Evolutionary conservation across 2,888 invertebrate genomes (phyloP), one percentile per base, ranked within the genome.

Genomic region (Drosophila picticornis): DNA sequence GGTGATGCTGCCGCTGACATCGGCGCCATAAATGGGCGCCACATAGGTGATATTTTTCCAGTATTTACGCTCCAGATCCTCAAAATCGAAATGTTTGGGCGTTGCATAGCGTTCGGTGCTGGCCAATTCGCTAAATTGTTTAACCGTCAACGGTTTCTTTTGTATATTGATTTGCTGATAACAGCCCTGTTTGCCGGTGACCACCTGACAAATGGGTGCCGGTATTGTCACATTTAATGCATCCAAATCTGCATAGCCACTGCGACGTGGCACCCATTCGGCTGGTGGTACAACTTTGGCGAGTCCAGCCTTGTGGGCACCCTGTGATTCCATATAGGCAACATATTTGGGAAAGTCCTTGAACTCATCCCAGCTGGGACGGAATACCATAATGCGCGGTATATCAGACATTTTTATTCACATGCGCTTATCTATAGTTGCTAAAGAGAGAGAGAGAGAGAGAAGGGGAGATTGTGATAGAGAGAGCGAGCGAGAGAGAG

Each of bases 41-140:
- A 97, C 97, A 92, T 98, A 98, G 0, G 98, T 97, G 7, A 99
- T 97, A 93, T 99, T 99, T 91, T 98, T 98, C 99, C 99, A 99
- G 93, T 99, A 99, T 91, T 98, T 98, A 55, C 99, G 94, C 92
- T 98, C 98, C 66, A 98, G 94, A 93, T 98, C 98, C 84, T 98
- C 98, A 91, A 95, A 97, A 91, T 97, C 97, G 70, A 96, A 96
- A 92, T 97, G 97, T 61, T 95, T 94, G 3, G 98, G 98, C 0
- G 98, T 97, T 43, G 94, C 94, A 91, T 96, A 96, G 4, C 93
- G 92, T n/a, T 96, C 96, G 0, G 96, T 96, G 84, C 95, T 96
- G 0, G 99, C 99, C 89, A 99, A 91, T 34, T 97, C 96, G 64
- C 96, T 95, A 91, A 98, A 99, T 81, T 99, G 98, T 80, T 96